Percentiles rank a stretch among this genome's conserved stretches.
Conservation (phyloP, 2,888 invertebrate genomes). For the Eupeodes luniger region DNA sequence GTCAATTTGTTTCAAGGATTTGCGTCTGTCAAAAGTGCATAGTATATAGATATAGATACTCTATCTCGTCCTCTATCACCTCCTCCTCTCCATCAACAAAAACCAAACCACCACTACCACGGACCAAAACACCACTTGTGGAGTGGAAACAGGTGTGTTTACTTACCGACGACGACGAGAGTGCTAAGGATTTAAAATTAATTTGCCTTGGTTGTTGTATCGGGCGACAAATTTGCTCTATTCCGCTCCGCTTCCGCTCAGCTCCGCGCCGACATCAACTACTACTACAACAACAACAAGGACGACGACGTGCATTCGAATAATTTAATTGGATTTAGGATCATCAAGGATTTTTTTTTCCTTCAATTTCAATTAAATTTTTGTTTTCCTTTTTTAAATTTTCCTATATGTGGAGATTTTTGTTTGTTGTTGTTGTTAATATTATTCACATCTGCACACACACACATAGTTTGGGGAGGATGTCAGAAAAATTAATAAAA, state of each 20-base stretch:
- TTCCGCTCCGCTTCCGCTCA: not conserved
- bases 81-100: not conserved
- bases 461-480: conserved; percentile 14
- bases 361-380: conserved; percentile 19
- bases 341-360: conserved; percentile 69
- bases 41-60: conserved; percentile 34
- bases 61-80: not conserved
- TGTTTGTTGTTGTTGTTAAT: not conserved
- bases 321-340: conserved; percentile 74
- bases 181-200: conserved; percentile 75
- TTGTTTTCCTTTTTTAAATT: too few species aligned
- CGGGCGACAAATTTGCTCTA: conserved; percentile 44
- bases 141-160: conserved; percentile 77
- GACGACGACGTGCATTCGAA: conserved; percentile 72
- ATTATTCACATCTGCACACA: conserved; percentile 2
- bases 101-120: conserved; percentile 39
- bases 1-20: conserved; percentile 64
- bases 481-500: conserved; percentile 14
- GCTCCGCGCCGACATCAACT: not conserved
- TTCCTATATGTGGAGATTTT: not conserved
- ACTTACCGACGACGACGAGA: conserved; percentile 52
- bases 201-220: conserved; percentile 67
- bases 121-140: conserved; percentile 73
- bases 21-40: conserved; percentile 60
- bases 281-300: not conserved